Conservation (phyloP, 2,113 vertebrate species). For the Microtus richardsoni region DNA sequence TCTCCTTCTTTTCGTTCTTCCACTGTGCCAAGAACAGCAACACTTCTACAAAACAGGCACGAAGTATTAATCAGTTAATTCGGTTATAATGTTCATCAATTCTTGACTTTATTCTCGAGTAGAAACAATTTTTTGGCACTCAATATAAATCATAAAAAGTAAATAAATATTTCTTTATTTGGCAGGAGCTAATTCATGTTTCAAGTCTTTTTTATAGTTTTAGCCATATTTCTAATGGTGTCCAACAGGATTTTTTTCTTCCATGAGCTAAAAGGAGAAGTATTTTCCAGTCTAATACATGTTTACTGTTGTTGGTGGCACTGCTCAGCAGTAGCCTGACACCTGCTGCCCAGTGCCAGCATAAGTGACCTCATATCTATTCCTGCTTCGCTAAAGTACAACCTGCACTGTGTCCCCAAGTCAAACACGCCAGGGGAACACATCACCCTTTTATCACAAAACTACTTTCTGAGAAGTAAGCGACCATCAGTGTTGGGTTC, state of each 20-base stretch:
- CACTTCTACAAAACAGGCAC: background rate
- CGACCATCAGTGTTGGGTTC: background rate
- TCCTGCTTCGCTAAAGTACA: constrained; percentile 85
- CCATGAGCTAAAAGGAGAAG: constrained; percentile 86
- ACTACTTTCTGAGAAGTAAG: constrained; percentile 30
- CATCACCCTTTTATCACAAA: constrained; percentile 50
- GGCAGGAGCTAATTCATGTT: constrained; percentile 41
- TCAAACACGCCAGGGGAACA: constrained; percentile 74
- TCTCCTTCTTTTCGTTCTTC: constrained; percentile 1
- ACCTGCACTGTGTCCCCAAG: constrained; percentile 80
- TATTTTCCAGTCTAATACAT: constrained; percentile 86
- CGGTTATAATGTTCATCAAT: background rate
- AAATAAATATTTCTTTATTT: constrained; percentile 44
- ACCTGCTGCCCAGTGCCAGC: constrained; percentile 76
- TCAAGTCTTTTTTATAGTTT: constrained; percentile 28
- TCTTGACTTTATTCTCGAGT: constrained; percentile 56
- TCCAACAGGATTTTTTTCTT: constrained; percentile 55
- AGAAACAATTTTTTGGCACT: constrained; percentile 38
- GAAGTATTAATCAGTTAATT: constrained; percentile 27
- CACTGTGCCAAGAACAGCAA: constrained; percentile 14
- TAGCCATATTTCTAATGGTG: background rate
- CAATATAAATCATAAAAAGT: constrained; percentile 46
- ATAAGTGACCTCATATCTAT: constrained; percentile 84
- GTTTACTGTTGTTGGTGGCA: constrained; percentile 76
- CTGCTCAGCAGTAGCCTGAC: constrained; percentile 81